These are phyloP conservation scores for Actenoides lindsayi DNA, from an alignment of 2,113 vertebrate genomes.

Conservation along the genomic window DNA sequence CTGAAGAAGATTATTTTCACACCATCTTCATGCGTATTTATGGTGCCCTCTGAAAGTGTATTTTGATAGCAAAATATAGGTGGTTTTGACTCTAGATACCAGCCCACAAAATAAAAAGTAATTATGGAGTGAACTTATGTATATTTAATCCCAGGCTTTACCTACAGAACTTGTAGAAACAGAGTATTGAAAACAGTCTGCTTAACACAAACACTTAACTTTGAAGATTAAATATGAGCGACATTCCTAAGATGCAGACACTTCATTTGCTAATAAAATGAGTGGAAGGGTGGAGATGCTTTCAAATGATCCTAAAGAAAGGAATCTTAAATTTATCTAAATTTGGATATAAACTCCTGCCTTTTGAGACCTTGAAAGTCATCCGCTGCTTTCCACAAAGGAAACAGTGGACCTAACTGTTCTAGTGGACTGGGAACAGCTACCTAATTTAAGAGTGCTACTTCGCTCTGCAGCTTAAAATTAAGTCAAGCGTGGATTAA, in stretches of 20 bases:
- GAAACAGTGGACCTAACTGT: not conserved
- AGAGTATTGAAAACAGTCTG: not conserved
- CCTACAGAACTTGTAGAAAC: not conserved
- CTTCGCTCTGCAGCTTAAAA: not conserved
- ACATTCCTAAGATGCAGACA: not conserved
- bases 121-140: not conserved
- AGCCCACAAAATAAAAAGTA: not conserved
- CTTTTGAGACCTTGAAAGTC: not conserved
- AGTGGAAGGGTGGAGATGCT: not conserved
- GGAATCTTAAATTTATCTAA: not conserved
- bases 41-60: not conserved
- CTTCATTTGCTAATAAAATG: not conserved
- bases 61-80: not conserved
- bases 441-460: not conserved
- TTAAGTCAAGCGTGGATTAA: not conserved
- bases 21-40: not conserved
- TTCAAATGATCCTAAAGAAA: not conserved
- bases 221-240: not conserved
- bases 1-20: not conserved
- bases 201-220: not conserved
- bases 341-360: not conserved
- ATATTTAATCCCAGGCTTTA: not conserved
- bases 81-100: not conserved
- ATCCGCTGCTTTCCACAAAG: not conserved
- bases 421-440: not conserved